phyloP scores from a whole-genome alignment of 2,888 invertebrate species.

The Microchrysa polita region DNA sequence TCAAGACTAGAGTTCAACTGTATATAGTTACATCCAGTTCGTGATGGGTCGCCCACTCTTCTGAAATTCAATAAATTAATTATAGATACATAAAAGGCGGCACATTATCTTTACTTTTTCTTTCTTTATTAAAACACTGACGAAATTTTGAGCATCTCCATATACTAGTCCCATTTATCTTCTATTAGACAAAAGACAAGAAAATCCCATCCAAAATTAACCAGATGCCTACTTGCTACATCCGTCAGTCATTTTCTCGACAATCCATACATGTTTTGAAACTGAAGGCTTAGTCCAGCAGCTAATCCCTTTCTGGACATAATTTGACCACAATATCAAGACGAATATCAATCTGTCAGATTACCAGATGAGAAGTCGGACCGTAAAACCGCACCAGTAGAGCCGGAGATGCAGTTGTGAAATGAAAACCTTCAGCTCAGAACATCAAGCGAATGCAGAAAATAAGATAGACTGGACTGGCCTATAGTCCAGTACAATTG shows the following conservation, averaged over 20 bases:
- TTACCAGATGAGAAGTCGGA: constrained; percentile 9
- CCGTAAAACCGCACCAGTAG: not conserved
- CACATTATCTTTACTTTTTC: too few relatives aligned
- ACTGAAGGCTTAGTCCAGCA: constrained; percentile 31
- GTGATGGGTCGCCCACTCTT: constrained; percentile 37
- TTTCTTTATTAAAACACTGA: constrained; percentile 8
- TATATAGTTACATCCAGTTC: constrained; percentile 39
- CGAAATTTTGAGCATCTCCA: constrained; percentile 8
- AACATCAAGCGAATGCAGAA: not conserved
- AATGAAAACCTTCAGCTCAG: constrained; percentile 39
- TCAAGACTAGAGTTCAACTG: constrained; percentile 24
- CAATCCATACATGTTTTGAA: not conserved
- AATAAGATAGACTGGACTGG: too few relatives aligned
- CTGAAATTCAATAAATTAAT: too few relatives aligned
- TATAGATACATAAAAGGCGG: too few relatives aligned
- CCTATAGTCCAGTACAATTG: too few relatives aligned
- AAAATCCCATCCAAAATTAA: not conserved
- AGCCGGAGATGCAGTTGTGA: constrained; percentile 13
- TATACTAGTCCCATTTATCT: too few relatives aligned
- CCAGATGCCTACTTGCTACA: too few relatives aligned
- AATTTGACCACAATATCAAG: constrained; percentile 45
- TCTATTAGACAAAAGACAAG: constrained; percentile 35
- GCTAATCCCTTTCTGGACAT: constrained; percentile 43
- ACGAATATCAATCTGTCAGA: constrained; percentile 46
- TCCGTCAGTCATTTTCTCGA: constrained; percentile 16